Evolutionary conservation across 2,888 invertebrate species (phyloP), one percentile per base, ranked within the genome.

Genomic region (Sesia apiformis): DNA sequence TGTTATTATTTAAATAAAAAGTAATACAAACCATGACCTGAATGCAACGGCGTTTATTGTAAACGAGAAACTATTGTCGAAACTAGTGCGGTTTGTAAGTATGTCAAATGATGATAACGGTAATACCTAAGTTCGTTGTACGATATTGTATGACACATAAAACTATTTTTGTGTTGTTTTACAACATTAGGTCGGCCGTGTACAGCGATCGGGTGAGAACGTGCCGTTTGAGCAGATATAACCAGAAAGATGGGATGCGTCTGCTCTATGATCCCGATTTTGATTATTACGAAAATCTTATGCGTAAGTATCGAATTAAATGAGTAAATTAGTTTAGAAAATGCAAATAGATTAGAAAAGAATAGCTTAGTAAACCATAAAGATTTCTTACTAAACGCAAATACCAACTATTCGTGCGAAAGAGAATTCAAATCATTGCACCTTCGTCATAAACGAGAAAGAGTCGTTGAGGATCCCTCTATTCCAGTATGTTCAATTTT

Each of bases 261-360:
- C 93, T 97, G 55, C 94, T 96, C 62, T 96, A 96, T 75, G 97
- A 97, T 78, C 95, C 96, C 3, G 96, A 96, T 81, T 97, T 96
- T 78, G 97, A 97, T 85, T 97, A 97, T 82, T 97, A 97, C 73
- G 97, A 97, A 84, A 96, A 96, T 85, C 90, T 97, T 53, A 96
- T 96, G 96, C 94, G 97, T 96, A 90, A 93, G 96, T 93, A 72
- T 60, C 54, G 4, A 42, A 39, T 1, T 23, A 23, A 23, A 23
- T 23, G 23, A 23, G 23, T 23, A 23, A 23, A 23, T 23, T 23
- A 23, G 2, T 23, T 23, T 23, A 23, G 23, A 23, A 23, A 23
- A 23, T 23, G 23, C 1, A 23, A 23, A 23, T 23, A 23, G 23
- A 23, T 23, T 23, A 23, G 23, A 23, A 23, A 23, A 23, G 23